These are phyloP conservation scores for Nannoperca australis DNA, from an alignment of 2,797 vertebrate genomes.

Conservation along the genomic window DNA sequence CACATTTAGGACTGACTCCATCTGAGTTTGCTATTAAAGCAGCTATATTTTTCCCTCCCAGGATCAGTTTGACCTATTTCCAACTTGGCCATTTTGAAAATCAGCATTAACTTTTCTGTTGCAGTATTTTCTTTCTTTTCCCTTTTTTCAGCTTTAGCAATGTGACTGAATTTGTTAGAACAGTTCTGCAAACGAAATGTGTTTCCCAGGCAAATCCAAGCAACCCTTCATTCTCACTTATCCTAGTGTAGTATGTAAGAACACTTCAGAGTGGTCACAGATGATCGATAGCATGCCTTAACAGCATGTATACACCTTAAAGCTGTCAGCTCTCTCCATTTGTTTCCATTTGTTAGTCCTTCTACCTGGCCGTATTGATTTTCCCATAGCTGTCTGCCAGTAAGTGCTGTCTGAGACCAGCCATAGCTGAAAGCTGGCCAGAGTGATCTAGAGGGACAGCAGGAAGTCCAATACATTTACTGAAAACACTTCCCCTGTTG, in stretches of 20 bases:
- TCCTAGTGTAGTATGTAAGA: neutral
- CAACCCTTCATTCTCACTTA: neutral
- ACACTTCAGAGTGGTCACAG: conserved; percentile 7
- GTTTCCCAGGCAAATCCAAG: conserved; percentile 28
- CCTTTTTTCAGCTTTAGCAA: conserved; percentile 45
- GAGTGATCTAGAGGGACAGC: conserved; percentile 68
- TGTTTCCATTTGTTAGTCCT: conserved; percentile 66
- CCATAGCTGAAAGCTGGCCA: conserved; percentile 58
- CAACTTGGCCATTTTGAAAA: conserved; percentile 46
- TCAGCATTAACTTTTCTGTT: conserved; percentile 45
- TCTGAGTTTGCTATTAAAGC: conserved; percentile 46
- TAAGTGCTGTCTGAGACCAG: conserved; percentile 74
- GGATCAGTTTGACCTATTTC: conserved; percentile 60
- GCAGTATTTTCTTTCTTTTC: conserved; percentile 28
- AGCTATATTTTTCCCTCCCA: conserved; percentile 36
- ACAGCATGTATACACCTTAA: conserved; percentile 31
- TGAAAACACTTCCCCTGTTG: conserved; percentile 53
- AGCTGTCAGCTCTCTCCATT: conserved; percentile 52
- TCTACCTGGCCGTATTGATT: conserved; percentile 77
- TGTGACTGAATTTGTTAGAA: conserved; percentile 27
- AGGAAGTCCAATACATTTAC: conserved; percentile 75
- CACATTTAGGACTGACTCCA: conserved; percentile 21
- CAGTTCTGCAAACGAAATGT: conserved; percentile 17
- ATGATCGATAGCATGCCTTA: conserved; percentile 22
- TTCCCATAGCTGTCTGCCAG: conserved; percentile 68